phyloP scores from a whole-genome alignment of 2,888 invertebrate genomes.

The Mechanitis mazaeus region DNA sequence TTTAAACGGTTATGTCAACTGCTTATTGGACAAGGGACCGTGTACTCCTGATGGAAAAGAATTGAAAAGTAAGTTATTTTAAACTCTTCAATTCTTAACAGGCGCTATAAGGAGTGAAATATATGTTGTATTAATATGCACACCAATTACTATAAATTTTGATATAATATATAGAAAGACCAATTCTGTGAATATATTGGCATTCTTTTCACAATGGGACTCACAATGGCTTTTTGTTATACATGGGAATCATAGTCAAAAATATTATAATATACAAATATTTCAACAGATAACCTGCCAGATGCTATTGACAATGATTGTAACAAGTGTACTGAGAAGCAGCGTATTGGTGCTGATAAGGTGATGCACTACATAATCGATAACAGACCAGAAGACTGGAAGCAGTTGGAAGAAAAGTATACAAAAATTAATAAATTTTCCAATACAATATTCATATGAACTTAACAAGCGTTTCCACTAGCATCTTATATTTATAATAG shows the following conservation, averaged over 20 bases:
- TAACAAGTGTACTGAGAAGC: constrained; percentile 80
- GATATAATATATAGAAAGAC: too few relatives aligned
- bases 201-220: too few relatives aligned
- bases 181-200: too few relatives aligned
- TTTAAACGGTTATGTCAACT: constrained; percentile 82
- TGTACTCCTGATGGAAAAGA: constrained; percentile 85
- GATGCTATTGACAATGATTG: constrained; percentile 83
- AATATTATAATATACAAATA: background rate
- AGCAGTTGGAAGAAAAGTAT: constrained; percentile 75
- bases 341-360: constrained; percentile 79
- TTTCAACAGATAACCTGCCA: constrained; percentile 76
- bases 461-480: too few relatives aligned
- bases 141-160: too few relatives aligned
- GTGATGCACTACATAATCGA: constrained; percentile 79
- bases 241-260: too few relatives aligned
- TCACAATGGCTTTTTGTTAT: too few relatives aligned
- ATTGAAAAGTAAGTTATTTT: constrained; percentile 76
- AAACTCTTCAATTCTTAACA: background rate
- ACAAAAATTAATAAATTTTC: constrained; percentile 13
- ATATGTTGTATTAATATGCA: too few relatives aligned
- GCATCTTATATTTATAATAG: too few relatives aligned
- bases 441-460: too few relatives aligned
- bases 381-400: constrained; percentile 76
- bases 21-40: constrained; percentile 79
- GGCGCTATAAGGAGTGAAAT: background rate